phyloP scores from a whole-genome alignment of 2,888 invertebrate genomes.

The Acleris emargana region DNA sequence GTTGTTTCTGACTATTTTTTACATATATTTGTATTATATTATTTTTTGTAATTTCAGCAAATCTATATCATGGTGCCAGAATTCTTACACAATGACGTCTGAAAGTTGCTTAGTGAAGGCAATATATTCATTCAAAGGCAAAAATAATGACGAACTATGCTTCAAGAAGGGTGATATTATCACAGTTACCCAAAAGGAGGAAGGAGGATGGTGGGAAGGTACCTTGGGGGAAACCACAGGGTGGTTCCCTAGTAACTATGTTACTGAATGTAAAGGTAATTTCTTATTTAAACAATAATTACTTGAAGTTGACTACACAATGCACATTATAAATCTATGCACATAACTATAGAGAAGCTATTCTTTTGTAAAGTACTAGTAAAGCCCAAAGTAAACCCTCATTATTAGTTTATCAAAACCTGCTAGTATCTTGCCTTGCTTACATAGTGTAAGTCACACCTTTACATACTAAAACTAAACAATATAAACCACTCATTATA shows the following conservation, averaged over 20 bases:
- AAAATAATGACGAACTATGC: conserved; percentile 98
- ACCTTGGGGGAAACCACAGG: conserved; percentile 97
- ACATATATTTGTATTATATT: background rate
- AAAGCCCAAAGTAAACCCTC: no score
- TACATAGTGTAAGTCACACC: no score
- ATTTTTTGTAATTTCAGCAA: conserved; percentile 42
- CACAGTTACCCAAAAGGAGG: conserved; percentile 96
- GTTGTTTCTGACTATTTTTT: background rate
- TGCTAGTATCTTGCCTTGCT: no score
- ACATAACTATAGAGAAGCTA: no score
- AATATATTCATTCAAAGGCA: conserved; percentile 96
- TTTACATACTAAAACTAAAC: no score
- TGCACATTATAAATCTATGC: no score
- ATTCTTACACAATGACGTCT: conserved; percentile 77
- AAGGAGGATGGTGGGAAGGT: conserved; percentile 99
- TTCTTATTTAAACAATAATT: no score
- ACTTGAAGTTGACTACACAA: no score
- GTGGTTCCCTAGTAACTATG: conserved; percentile 99
- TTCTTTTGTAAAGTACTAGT: no score
- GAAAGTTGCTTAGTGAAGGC: conserved; percentile 92
- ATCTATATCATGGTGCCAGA: conserved; percentile 62
- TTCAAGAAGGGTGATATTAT: conserved; percentile 98
- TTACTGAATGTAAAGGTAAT: conserved; percentile 92
- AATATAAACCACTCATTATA: no score
- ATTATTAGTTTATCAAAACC: no score